Percentiles rank a stretch among this genome's conserved stretches.
phyloP scores from a whole-genome alignment of 2,113 vertebrate species.

The Rissa tridactyla region DNA sequence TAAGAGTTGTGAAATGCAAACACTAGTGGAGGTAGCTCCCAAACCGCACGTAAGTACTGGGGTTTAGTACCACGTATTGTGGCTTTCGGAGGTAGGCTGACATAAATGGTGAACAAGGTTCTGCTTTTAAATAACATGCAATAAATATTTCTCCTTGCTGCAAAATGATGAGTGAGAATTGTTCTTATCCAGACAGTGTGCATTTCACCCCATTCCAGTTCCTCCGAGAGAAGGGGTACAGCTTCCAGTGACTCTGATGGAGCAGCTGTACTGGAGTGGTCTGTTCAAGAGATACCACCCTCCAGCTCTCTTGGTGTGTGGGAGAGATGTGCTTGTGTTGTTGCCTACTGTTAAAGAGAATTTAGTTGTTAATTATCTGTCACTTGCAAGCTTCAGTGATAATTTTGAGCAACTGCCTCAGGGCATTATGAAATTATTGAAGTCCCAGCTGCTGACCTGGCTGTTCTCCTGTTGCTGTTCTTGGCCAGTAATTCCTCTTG shows the following conservation, averaged over 20 bases:
- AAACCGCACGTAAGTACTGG: not conserved
- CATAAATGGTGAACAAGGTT: not conserved
- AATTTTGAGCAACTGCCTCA: not conserved
- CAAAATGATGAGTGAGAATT: not conserved
- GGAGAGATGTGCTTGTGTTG: not conserved
- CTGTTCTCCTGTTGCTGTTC: slow-evolving; percentile 12
- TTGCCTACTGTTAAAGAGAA: not conserved
- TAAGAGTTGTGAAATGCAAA: not conserved
- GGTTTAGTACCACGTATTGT: fast-evolving
- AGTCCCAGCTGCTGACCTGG: slow-evolving; percentile 47
- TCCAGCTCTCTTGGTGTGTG: not conserved
- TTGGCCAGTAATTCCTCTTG: slow-evolving; percentile 16
- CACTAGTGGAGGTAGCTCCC: not conserved
- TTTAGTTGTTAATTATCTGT: slow-evolving; percentile 44
- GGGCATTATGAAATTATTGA: slow-evolving; percentile 10
- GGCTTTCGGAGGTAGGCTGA: not conserved
- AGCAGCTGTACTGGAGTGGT: not conserved
- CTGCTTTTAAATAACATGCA: not conserved
- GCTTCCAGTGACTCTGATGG: not conserved
- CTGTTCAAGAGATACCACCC: not conserved
- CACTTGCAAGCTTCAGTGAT: slow-evolving; percentile 22
- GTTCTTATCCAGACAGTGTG: not conserved
- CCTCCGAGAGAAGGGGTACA: not conserved
- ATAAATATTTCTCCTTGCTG: not conserved
- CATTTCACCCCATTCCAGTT: fast-evolving